phyloP scores from a whole-genome alignment of 2,888 invertebrate species.

The Notodonta ziczac region DNA sequence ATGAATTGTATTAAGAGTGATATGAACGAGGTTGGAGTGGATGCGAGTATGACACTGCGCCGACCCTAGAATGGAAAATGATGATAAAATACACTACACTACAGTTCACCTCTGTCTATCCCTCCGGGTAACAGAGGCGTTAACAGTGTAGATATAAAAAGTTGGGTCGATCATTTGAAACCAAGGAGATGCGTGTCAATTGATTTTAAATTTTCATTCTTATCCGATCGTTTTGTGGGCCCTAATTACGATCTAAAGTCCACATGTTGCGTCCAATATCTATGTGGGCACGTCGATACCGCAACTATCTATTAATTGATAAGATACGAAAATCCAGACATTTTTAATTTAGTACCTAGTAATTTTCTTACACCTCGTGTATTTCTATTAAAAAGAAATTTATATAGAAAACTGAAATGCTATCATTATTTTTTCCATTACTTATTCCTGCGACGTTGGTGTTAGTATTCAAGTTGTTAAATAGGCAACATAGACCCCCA shows the following conservation, averaged over 20 bases:
- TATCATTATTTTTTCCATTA: constrained; percentile 49
- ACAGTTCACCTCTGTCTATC: too few species aligned
- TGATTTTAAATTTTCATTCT: too few species aligned
- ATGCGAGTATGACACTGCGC: too few species aligned
- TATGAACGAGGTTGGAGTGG: too few species aligned
- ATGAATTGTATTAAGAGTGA: too few species aligned
- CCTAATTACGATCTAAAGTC: not conserved
- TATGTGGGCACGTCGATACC: not conserved
- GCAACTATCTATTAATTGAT: constrained; percentile 1
- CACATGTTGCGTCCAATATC: not conserved
- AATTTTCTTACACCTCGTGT: not conserved
- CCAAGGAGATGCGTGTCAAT: too few species aligned
- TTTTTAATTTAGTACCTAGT: not conserved
- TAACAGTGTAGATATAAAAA: too few species aligned
- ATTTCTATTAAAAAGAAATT: not conserved
- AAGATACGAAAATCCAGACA: not conserved
- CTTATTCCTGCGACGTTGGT: constrained; percentile 54
- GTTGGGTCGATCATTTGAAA: too few species aligned
- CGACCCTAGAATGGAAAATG: too few species aligned
- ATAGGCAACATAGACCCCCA: constrained; percentile 61
- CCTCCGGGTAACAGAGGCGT: too few species aligned
- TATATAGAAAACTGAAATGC: constrained; percentile 44
- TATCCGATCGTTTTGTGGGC: not conserved
- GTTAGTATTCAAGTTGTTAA: constrained; percentile 60
- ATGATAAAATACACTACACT: too few species aligned